Evolutionary conservation across 2,797 vertebrate species (phyloP), one percentile per base, ranked within the genome.

Genomic region (Petrocephalus sullivani): DNA sequence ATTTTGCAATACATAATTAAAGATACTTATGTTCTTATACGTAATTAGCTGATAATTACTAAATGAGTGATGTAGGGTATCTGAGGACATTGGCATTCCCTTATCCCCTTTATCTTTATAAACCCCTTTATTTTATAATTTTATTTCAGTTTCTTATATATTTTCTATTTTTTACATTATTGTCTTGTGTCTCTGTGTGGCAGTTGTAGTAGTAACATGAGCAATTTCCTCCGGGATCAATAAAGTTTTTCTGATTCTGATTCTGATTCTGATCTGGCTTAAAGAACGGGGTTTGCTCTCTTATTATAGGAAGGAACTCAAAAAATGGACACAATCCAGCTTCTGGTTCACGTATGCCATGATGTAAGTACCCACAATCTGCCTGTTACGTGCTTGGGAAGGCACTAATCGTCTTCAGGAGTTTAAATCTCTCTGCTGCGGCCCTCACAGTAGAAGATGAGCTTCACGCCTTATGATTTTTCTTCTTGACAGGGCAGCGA

Each of bases 261-360:
- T 28, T 28, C 28, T 28, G 28, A 28, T 28, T 28, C 28, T 28
- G 28, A 28, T 28, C 28, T 23, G 53, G 23, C 19, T 46, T 61
- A 7, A 28, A 9, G 12, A 53, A 46, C 75, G 14, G 41, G 37
- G 88, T 60, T 90, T 88, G 87, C 61, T 33, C 90, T 78, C 41
- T 87, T 89, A 56, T 82, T 88, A 87, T 91, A 96, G 96, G 94
- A 56, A 92, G 1, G 16, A 88, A 14, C 94, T 97, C 67, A 92
- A 60, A 54, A 0, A 0, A 0, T 97, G 95, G 95, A 90, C 92
- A 0, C 2, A 0, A 49, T 0, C 14, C 0, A 92, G 88, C 88
- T 0, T 1, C 61, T 96, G 95, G 95, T 95, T 97, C 90, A 84
- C 92, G 88, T 96, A 90, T 87, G 5, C 89, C n/a, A 92, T 94